Evolutionary conservation across 2,797 vertebrate species (phyloP), one percentile per base, ranked within the genome.

Genomic region (Aselliscus stoliczkanus): DNA sequence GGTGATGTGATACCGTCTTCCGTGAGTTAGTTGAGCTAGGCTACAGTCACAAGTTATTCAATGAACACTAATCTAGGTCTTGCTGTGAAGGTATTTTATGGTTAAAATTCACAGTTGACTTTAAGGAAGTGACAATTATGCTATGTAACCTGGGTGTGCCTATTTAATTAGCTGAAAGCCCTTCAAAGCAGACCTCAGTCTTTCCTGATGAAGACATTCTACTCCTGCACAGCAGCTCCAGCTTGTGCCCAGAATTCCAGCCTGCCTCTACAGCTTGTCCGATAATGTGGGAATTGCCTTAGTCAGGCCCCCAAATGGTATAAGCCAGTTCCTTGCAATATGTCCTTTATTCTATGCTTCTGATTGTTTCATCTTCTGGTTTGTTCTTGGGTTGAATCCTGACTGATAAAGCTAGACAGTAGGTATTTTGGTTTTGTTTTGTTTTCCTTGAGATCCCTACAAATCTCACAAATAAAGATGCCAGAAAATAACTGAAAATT

Each of bases 61-160:
- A 37, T 34, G 62, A 96, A 80, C 25, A 62, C 9, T 31, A 76
- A 67, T 34, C 27, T 39, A 64, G 9, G 34, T 72, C 9, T 21
- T 37, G 10, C 31, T 34, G 20, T 80, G 21, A 88, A 37, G 39
- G 0, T 34, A 79, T 47, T 73, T 75, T 91, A 23, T 29, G 20
- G 90, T 44, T 80, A 23, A 75, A 47, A 8, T 56, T 23, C 20
- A 60, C 15, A 52, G 17, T 76, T n/a, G 9, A 34, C 14, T 86
- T 86, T 54, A 67, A 81, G 27, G n/a, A 81, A 67, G 21, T 58
- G 13, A 81, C 37, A 85, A 6, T 70, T 70, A 85, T 21, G 13
- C 5, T 37, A 42, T 25, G 39, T 70, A 81, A 25, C 47, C 29
- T 42, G 2, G 17, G 23, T 47, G 6, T 34, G 21, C 4, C 23